These are phyloP conservation scores for Parnassius smintheus DNA, from an alignment of 2,888 invertebrate species.

Conservation along the genomic window DNA sequence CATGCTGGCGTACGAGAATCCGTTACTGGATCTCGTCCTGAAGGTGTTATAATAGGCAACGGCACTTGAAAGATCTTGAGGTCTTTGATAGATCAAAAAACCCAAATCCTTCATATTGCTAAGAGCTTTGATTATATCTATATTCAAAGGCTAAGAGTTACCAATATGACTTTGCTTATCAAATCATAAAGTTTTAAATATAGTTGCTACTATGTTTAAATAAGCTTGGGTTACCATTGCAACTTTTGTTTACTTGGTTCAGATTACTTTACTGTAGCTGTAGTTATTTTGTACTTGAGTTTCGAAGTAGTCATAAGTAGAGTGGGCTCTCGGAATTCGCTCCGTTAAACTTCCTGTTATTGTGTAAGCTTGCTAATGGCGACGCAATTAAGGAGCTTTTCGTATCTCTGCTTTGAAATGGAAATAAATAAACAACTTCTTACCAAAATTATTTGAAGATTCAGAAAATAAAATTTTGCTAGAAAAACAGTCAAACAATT, in stretches of 20 bases:
- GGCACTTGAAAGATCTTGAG: no score
- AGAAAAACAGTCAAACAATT: no score
- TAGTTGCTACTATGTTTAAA: not conserved
- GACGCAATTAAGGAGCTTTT: slow-evolving; percentile 16
- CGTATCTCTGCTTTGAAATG: not conserved
- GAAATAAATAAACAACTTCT: not conserved
- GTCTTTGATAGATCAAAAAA: no score
- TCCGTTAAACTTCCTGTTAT: slow-evolving; percentile 26
- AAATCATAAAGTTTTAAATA: no score
- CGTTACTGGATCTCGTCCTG: no score
- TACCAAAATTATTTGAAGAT: not conserved
- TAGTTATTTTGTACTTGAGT: slow-evolving; percentile 15
- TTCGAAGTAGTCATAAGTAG: slow-evolving; percentile 18
- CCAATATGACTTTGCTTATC: no score
- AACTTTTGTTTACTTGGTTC: slow-evolving; percentile 17
- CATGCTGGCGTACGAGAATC: no score
- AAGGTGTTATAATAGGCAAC: no score
- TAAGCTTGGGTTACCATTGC: slow-evolving; percentile 9
- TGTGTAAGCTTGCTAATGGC: slow-evolving; percentile 22
- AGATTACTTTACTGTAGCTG: slow-evolving; percentile 21
- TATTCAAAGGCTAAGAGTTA: no score
- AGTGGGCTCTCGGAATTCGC: slow-evolving; percentile 19
- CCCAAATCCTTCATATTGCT: no score
- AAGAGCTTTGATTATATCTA: no score
- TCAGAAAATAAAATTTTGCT: no score